Evolutionary conservation across 2,113 vertebrate genomes (phyloP).

Genomic region (Pedetes capensis): DNA sequence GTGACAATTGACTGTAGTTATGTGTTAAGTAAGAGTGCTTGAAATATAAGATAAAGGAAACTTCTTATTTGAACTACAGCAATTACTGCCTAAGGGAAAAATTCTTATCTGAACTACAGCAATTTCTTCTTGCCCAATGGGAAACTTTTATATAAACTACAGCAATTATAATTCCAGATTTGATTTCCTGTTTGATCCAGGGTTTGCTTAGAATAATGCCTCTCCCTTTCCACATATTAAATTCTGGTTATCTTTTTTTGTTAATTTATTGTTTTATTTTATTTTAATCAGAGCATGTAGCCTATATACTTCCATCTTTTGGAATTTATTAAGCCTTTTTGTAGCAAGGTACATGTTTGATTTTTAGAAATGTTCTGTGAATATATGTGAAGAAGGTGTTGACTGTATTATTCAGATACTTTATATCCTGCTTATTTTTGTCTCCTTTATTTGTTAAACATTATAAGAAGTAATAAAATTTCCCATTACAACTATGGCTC

Average conservation of each 20-base stretch:
- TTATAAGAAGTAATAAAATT: not conserved
- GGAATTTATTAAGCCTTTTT: not conserved
- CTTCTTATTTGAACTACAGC: not conserved
- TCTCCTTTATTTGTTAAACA: constrained; percentile 9
- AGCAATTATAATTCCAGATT: not conserved
- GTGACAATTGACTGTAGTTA: not conserved
- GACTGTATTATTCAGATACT: not conserved
- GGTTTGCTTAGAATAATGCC: not conserved
- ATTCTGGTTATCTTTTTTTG: not conserved
- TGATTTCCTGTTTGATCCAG: not conserved
- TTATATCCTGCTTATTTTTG: constrained; percentile 12
- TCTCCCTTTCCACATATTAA: constrained; percentile 20
- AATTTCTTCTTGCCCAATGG: not conserved
- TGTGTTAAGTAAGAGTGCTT: not conserved
- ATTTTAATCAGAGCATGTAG: not conserved
- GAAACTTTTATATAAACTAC: not conserved
- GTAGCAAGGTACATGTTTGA: not conserved
- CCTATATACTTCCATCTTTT: not conserved
- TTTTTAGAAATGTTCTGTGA: constrained; percentile 4
- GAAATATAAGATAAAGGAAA: not conserved
- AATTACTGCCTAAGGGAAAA: not conserved
- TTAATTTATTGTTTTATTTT: constrained; percentile 23
- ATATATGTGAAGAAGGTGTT: not conserved
- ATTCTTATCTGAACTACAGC: not conserved
- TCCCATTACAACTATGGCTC: not conserved